phyloP scores from a whole-genome alignment of 2,113 vertebrate species.

The Talpa occidentalis region DNA sequence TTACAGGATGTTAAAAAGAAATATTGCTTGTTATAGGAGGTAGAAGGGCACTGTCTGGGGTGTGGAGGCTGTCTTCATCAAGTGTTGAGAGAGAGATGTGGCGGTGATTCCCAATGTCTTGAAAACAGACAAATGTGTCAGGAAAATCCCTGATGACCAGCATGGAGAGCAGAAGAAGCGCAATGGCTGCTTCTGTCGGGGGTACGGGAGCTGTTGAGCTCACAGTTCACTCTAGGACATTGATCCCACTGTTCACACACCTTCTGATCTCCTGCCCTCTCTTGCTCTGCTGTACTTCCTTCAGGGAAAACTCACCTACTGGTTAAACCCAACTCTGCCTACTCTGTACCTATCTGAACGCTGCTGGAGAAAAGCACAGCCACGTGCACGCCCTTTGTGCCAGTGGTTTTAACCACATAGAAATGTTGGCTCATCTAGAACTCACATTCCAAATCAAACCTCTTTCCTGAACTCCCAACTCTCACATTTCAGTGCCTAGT shows the following conservation, averaged over 20 bases:
- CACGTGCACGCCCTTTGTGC: not conserved
- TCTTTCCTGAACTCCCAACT: not conserved
- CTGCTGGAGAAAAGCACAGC: not conserved
- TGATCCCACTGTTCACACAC: fast-evolving
- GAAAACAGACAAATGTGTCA: not conserved
- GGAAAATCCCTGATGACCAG: not conserved
- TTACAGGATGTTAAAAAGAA: not conserved
- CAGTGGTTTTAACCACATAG: not conserved
- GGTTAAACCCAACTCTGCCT: not conserved
- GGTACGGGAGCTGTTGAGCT: not conserved
- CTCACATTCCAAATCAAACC: not conserved
- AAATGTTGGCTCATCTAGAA: not conserved
- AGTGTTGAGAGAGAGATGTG: not conserved
- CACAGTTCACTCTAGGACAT: not conserved
- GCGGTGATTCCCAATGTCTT: not conserved
- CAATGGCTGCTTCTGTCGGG: not conserved
- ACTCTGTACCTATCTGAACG: not conserved
- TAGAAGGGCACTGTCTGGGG: not conserved
- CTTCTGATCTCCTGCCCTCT: not conserved
- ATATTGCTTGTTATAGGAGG: not conserved
- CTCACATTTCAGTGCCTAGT: not conserved
- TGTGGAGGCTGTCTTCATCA: not conserved
- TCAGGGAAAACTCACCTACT: not conserved
- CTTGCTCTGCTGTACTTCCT: not conserved
- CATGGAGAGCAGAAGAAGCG: not conserved